Conservation (phyloP, 2,113 vertebrate species). For the Chaetops frenatus region DNA sequence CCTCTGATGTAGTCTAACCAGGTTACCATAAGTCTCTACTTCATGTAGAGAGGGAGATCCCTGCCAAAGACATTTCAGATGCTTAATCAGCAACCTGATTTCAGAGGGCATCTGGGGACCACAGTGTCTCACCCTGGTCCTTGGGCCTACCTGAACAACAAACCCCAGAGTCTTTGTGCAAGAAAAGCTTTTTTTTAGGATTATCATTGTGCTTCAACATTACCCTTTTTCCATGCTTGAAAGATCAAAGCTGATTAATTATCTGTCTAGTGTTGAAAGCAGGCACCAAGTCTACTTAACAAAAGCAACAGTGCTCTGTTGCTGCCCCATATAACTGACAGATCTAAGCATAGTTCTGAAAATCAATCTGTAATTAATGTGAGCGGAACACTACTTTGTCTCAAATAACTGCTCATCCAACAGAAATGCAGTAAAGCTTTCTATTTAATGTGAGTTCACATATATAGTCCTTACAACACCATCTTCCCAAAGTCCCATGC, state of each 20-base stretch:
- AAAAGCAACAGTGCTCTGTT: neutral
- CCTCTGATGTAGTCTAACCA: neutral
- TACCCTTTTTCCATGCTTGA: neutral
- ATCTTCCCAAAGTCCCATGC: neutral
- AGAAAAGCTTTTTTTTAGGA: neutral
- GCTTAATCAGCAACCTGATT: neutral
- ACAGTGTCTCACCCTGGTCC: neutral
- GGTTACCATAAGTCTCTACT: neutral
- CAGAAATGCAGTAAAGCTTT: neutral
- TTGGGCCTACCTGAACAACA: neutral
- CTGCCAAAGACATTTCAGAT: neutral
- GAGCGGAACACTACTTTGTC: neutral
- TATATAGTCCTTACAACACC: fast-evolving
- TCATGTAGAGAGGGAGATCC: neutral
- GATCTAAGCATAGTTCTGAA: neutral
- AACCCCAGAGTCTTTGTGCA: neutral
- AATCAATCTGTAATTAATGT: neutral
- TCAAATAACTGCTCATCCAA: neutral
- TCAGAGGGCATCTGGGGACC: neutral
- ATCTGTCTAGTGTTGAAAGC: neutral
- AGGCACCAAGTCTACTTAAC: neutral
- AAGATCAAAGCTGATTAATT: neutral
- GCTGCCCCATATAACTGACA: neutral
- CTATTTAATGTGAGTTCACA: neutral
- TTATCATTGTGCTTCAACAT: neutral